Percentiles rank a stretch among this genome's conserved stretches.
phyloP scores from a whole-genome alignment of 2,113 vertebrate species.

The Engystomops pustulosus region DNA sequence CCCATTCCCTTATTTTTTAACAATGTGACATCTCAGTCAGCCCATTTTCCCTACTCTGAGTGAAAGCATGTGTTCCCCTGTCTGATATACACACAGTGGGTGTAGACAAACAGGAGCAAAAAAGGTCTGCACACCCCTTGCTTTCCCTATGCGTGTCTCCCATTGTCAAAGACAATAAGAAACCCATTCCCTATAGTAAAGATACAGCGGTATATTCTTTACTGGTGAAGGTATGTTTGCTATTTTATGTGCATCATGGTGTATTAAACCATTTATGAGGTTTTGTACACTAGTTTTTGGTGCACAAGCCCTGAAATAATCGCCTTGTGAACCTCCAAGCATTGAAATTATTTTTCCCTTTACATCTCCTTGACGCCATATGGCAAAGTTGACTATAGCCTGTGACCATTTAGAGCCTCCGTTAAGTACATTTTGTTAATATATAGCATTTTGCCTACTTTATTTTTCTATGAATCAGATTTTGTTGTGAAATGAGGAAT shows the following conservation, averaged over 20 bases:
- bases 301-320: too few species aligned
- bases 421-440: too few species aligned
- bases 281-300: too few species aligned
- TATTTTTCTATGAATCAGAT: too few species aligned
- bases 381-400: too few species aligned
- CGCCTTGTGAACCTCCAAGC: too few species aligned
- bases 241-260: not conserved
- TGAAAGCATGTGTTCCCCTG: slow-evolving; percentile 38
- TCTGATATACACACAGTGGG: slow-evolving; percentile 1
- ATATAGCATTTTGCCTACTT: too few species aligned
- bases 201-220: not conserved
- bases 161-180: not conserved
- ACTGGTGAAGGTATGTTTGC: not conserved
- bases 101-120: slow-evolving; percentile 24
- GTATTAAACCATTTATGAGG: not conserved
- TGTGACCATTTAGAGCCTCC: too few species aligned
- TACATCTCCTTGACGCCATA: too few species aligned
- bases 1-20: not conserved
- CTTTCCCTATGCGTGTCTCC: not conserved
- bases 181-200: not conserved
- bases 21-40: slow-evolving; percentile 33
- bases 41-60: slow-evolving; percentile 1
- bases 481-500: too few species aligned
- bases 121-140: not conserved
- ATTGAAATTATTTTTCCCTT: too few species aligned